phyloP scores from a whole-genome alignment of 2,888 invertebrate genomes.

The Lissonota sp. region DNA sequence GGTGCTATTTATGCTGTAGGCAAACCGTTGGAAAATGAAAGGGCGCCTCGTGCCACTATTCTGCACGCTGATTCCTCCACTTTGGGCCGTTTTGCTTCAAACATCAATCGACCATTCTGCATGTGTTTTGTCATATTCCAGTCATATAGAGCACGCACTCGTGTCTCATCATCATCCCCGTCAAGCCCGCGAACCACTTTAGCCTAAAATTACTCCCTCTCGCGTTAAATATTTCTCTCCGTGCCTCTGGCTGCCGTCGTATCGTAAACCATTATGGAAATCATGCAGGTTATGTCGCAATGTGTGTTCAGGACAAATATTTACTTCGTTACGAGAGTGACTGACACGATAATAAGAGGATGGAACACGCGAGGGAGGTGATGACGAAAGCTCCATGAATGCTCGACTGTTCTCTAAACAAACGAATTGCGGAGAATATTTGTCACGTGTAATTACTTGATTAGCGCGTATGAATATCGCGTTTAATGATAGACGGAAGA shows the following conservation, averaged over 20 bases:
- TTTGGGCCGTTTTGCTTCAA: background rate
- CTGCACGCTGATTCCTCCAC: background rate
- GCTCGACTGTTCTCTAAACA: background rate
- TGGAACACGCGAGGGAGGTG: background rate
- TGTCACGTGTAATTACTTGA: background rate
- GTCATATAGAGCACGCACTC: conserved; percentile 14
- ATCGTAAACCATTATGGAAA: conserved; percentile 40
- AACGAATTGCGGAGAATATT: background rate
- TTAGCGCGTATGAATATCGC: background rate
- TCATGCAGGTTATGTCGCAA: conserved; percentile 54
- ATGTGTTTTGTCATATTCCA: conserved; percentile 14
- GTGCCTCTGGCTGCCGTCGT: conserved; percentile 17
- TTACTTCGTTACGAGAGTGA: conserved; percentile 61
- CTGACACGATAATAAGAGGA: conserved; percentile 36
- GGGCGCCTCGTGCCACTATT: too few species aligned
- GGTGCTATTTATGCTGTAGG: conserved; percentile 13
- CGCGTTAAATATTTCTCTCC: background rate
- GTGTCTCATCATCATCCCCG: conserved; percentile 19
- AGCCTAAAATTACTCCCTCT: conserved; percentile 19
- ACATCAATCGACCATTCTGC: background rate
- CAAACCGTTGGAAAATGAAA: background rate
- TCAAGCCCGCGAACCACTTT: background rate
- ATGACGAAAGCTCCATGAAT: background rate
- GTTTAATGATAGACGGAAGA: background rate
- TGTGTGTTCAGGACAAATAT: conserved; percentile 65